Evolutionary conservation across 1,140 invertebrate species (phyloP).

Genomic region (Dreissena polymorpha): DNA sequence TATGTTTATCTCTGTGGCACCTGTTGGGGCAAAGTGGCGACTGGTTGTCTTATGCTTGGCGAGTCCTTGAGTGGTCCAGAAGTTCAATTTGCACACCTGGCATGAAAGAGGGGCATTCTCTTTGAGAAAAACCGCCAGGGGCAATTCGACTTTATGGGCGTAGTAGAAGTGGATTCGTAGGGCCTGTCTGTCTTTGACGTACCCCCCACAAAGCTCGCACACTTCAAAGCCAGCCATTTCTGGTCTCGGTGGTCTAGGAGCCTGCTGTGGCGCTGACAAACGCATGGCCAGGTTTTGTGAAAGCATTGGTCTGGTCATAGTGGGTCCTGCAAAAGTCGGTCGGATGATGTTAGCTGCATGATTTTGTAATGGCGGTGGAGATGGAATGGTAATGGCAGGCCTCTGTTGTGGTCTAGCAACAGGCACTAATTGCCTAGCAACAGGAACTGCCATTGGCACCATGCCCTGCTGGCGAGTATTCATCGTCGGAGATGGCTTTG

Average conservation of each 20-base stretch:
- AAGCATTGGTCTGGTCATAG: background rate
- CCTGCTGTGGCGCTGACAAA: background rate
- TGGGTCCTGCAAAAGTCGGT: too few relatives aligned
- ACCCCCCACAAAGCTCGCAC: slow-evolving; percentile 78
- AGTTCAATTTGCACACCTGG: slow-evolving; percentile 73
- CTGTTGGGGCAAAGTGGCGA: slow-evolving; percentile 53
- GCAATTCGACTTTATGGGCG: slow-evolving; percentile 76
- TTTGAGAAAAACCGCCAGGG: slow-evolving; percentile 69
- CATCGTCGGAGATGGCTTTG: slow-evolving; percentile 11
- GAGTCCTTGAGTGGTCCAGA: slow-evolving; percentile 78
- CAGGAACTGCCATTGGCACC: background rate
- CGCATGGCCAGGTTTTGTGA: background rate
- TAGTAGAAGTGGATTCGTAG: slow-evolving; percentile 77
- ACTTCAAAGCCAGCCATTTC: slow-evolving; percentile 72
- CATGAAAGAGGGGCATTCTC: slow-evolving; percentile 71
- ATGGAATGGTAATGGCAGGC: background rate
- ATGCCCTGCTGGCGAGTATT: slow-evolving; percentile 31
- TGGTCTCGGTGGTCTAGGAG: slow-evolving; percentile 33
- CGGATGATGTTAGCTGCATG: background rate
- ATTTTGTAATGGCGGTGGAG: background rate
- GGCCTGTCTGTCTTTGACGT: slow-evolving; percentile 76
- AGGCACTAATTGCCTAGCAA: background rate
- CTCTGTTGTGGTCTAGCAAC: background rate
- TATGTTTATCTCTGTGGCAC: background rate
- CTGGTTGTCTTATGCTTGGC: slow-evolving; percentile 66